phyloP scores from a whole-genome alignment of 1,140 invertebrate genomes.

The Drosophila chauvacae region DNA sequence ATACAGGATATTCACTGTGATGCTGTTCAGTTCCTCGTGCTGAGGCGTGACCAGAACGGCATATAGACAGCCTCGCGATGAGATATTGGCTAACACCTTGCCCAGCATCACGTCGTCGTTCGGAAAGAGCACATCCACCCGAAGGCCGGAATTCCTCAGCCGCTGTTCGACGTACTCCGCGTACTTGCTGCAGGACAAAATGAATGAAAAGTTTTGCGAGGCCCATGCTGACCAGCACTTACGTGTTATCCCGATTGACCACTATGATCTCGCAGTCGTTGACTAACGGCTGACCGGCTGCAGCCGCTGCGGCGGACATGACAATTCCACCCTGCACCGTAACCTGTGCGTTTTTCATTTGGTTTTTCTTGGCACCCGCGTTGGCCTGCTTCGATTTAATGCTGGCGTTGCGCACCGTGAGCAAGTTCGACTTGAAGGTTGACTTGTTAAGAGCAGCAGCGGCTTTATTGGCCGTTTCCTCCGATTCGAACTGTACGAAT shows the following conservation, averaged over 20 bases:
- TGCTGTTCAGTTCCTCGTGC: conserved; percentile 93
- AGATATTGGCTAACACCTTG: conserved; percentile 94
- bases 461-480: conserved; percentile 89
- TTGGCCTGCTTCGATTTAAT: conserved; percentile 74
- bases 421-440: conserved; percentile 88
- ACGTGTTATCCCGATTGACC: conserved; percentile 92
- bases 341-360: conserved; percentile 18
- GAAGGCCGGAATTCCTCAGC: conserved; percentile 91
- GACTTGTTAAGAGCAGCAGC: conserved; percentile 89
- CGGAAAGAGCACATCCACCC: conserved; percentile 94
- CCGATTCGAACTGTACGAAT: conserved; percentile 93
- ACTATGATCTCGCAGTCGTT: conserved; percentile 96
- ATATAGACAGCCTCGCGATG: conserved; percentile 93
- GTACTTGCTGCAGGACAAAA: conserved; percentile 88
- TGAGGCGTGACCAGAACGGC: conserved; percentile 93
- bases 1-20: conserved; percentile 96
- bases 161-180: conserved; percentile 94
- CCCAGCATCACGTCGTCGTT: conserved; percentile 94
- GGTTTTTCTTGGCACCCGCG: conserved; percentile 14
- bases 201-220: neutral
- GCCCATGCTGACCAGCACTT: conserved; percentile 74
- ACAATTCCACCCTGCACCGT: conserved; percentile 58
- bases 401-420: conserved; percentile 87
- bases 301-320: conserved; percentile 85
- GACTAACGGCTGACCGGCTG: conserved; percentile 37